Conservation (phyloP, 37 sponge, comb jelly and placozoan species). For the Spongilla lacustris region DNA sequence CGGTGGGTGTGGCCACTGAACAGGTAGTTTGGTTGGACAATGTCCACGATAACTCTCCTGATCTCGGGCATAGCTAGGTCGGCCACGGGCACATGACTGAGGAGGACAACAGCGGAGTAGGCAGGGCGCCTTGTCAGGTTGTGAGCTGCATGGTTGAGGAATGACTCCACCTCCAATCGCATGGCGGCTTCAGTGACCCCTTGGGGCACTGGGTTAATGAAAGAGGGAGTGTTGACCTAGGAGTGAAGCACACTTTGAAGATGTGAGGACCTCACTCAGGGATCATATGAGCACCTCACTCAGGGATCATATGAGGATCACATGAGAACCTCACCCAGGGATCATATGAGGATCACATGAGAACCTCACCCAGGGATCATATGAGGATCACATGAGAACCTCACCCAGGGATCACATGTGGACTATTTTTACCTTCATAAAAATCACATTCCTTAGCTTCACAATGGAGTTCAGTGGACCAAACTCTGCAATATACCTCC, state of each 20-base stretch:
- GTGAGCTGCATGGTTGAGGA: neutral
- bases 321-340: too few species aligned
- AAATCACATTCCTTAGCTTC: constrained; percentile 14
- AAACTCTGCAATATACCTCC: constrained; percentile 38
- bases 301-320: too few species aligned
- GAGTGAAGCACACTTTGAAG: neutral
- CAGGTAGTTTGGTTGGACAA: constrained; percentile 17
- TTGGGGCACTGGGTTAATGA: neutral
- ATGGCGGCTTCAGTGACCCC: neutral
- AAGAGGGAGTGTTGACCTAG: constrained; percentile 31
- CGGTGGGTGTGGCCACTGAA: constrained; percentile 67
- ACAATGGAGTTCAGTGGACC: constrained; percentile 20
- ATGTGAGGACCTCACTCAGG: too few species aligned
- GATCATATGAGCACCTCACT: too few species aligned
- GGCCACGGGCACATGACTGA: constrained; percentile 38
- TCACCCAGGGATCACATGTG: too few species aligned
- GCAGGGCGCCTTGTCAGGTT: neutral
- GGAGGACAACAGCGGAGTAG: neutral
- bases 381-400: too few species aligned
- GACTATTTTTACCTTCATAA: constrained; percentile 64
- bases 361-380: too few species aligned
- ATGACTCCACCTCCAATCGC: neutral
- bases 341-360: too few species aligned
- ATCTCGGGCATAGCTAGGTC: neutral
- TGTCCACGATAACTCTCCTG: neutral